Evolutionary conservation across 2,888 invertebrate species (phyloP), one percentile per base, ranked within the genome.

Genomic region (Tineola bisselliella): DNA sequence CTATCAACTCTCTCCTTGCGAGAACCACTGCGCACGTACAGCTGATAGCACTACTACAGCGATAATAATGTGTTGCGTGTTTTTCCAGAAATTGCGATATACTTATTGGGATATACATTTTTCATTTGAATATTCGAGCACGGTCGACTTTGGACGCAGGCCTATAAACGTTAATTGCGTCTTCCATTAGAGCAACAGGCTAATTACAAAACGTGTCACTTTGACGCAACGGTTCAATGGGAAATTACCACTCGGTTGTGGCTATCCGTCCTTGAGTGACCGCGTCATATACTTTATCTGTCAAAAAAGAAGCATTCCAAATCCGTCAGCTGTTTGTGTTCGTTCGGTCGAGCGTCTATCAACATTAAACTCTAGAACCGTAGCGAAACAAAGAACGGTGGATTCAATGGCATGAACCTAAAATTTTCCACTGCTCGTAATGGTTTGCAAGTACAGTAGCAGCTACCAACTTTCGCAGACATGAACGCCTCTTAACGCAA

Each of bases 281-380:
- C 82, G 82, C 74, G 81, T 80, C 80, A 78, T 76, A 76, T 79
- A 56, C 18, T 58, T 84, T 82, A 80, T 82, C 79, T 73, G 73
- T 76, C 74, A 75, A 79, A 79, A 78, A 83, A 77, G 76, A 77
- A 76, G 74, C 74, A 79, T 78, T 76, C 75, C 74, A 77, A 44
- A 17, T 73, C 76, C 76, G 81, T 84, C 86, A 86, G 84, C 84
- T 84, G 86, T 86, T 84, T 79, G 78, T 79, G 79, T 78, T 83
- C 78, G 79, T 74, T 79, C 74, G 76, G 76, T 73, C 75, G 63
- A 74, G 76, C 78, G 78, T 79, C 79, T 81, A 84, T 81, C 81
- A 81, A 84, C 82, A 82, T 73, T 72, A 70, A 69, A 67, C 66
- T 62, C 65, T 68, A 80, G 70, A 62, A 64, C 65, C 65, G 63